Base-by-base conservation (phyloP, 2,797 vertebrate species). In the Crenuchus spilurus region DNA sequence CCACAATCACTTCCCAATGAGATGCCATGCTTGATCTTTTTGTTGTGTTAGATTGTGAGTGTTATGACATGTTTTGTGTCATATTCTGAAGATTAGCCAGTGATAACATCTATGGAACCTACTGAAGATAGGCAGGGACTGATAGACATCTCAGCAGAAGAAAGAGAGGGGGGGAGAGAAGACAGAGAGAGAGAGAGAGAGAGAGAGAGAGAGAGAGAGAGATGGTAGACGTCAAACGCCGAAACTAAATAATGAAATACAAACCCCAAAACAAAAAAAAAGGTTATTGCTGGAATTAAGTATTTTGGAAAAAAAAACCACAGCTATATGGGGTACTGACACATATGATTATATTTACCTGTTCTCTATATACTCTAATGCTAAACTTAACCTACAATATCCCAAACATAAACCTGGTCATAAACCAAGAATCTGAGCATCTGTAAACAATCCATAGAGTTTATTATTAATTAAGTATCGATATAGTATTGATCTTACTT, bases 91-190 rank as follows among this genome's bases (percentile, higher is more conserved):
- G 83, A 88, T 90, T 85, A 86, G 82, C 80, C 80, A 86, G 77
- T 30, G 44, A 88, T 76, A 84, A 88, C 79, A 87, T 72, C 49
- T 87, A 66, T 79, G 88, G 87, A 76, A 85, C 80, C 73, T 85
- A 71, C 63, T 78, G 79, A 82, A 85, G 90, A 77, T 65, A 77
- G 84, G 91, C 80, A 84, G 75, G 73, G 84, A 79, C 84, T 83
- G 84, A 91, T 89, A 78, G 28, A 28, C 87, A 91, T 90, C 88
- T 75, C 73, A 77, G 58, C 86, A 82, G 85, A 76, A 72, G 70
- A 79, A 82, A 85, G 74, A 89, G 82, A 89, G 81, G 89, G 81
- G 75, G 41, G 14, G 57, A 26, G 55, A 69, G 66, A 3, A 35
- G 7, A 26, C 24, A 58, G 26, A 63, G 63, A 90, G 70, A 80